Evolutionary conservation across 2,113 vertebrate genomes (phyloP).

Genomic region (Saccopteryx bilineata): DNA sequence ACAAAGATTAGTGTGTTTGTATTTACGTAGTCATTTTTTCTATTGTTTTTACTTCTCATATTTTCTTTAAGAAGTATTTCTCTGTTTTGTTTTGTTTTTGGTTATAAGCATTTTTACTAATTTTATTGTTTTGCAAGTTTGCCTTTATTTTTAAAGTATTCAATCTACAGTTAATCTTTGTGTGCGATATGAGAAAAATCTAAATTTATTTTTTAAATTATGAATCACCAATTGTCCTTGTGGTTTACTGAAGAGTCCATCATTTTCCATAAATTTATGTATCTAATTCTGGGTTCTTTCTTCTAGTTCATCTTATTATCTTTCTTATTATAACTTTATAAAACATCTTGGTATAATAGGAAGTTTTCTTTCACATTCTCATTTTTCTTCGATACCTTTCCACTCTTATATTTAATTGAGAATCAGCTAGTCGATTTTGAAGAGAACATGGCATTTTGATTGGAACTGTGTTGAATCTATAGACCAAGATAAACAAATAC

Average conservation of each 20-base stretch:
- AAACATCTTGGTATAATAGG: background rate
- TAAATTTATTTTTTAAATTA: slow-evolving; percentile 1
- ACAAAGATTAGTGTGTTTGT: background rate
- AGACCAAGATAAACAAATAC: background rate
- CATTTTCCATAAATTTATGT: background rate
- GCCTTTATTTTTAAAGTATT: background rate
- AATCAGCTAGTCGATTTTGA: background rate
- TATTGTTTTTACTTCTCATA: background rate
- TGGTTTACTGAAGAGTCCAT: background rate
- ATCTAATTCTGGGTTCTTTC: background rate
- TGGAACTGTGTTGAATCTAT: background rate
- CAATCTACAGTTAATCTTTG: background rate
- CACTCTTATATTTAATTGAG: background rate
- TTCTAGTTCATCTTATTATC: background rate
- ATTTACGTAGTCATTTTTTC: background rate
- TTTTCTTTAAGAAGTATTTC: background rate
- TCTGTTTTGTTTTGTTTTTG: background rate
- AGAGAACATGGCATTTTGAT: background rate
- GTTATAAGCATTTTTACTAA: background rate
- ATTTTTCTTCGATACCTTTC: background rate
- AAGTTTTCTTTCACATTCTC: background rate
- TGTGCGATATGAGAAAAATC: background rate
- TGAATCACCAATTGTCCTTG: background rate
- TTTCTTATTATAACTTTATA: background rate
- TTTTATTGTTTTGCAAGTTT: background rate